Percentiles rank a stretch among this genome's conserved stretches.
These are phyloP conservation scores for Glomeris maerens DNA, from an alignment of 1,140 invertebrate species.

Conservation along the genomic window DNA sequence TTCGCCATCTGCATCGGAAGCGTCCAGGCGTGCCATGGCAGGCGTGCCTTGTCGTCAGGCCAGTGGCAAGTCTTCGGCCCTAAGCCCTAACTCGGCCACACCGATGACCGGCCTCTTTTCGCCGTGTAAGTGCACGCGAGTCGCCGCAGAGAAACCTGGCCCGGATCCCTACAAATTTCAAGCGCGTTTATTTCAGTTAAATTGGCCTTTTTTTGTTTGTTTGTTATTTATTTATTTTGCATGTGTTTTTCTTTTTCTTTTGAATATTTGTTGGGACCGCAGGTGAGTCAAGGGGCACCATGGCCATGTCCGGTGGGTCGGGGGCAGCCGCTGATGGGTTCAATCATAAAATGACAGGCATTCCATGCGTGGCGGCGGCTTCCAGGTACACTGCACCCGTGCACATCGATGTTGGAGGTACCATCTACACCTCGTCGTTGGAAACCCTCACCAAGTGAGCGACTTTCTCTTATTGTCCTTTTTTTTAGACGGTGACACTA, in stretches of 20 bases:
- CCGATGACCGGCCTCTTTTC: not conserved
- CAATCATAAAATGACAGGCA: conserved; percentile 58
- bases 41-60: not conserved
- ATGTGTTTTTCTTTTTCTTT: no score
- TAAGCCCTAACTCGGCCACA: not conserved
- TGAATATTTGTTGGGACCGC: no score
- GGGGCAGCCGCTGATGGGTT: conserved; percentile 30
- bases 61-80: not conserved
- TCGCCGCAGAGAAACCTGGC: not conserved
- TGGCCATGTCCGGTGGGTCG: not conserved
- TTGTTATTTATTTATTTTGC: no score
- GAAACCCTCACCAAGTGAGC: conserved; percentile 89
- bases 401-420: conserved; percentile 92
- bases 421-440: conserved; percentile 88
- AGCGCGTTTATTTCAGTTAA: not conserved
- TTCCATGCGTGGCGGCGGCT: conserved; percentile 81
- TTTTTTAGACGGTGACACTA: not conserved
- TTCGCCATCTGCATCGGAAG: no score
- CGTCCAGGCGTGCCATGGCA: no score
- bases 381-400: conserved; percentile 86
- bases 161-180: not conserved
- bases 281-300: not conserved
- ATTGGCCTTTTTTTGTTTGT: not conserved
- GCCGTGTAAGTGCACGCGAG: no score
- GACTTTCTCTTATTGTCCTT: conserved; percentile 2